These are phyloP conservation scores for Apotomis betuletana DNA, from an alignment of 2,888 invertebrate species.

Conservation along the genomic window DNA sequence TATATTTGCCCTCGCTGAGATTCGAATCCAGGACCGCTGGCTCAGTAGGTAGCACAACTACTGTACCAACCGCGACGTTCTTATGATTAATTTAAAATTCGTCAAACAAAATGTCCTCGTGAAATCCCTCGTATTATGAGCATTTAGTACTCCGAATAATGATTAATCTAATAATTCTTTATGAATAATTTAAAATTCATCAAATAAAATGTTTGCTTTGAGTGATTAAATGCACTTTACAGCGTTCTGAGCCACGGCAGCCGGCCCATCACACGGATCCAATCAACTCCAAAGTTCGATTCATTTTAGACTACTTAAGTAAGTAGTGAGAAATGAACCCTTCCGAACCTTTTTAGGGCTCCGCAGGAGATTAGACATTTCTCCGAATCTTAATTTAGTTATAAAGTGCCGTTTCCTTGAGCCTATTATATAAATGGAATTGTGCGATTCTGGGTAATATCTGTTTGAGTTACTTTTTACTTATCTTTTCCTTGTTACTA, in stretches of 20 bases:
- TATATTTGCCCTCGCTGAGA: no score
- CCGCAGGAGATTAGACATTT: slow-evolving; percentile 15
- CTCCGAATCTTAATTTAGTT: slow-evolving; percentile 13
- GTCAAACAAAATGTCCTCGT: no score
- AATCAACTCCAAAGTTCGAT: slow-evolving; percentile 27
- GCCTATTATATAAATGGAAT: slow-evolving; percentile 23
- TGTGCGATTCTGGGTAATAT: slow-evolving; percentile 2
- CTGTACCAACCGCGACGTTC: no score
- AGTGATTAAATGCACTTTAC: neutral
- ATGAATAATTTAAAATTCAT: no score
- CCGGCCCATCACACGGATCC: slow-evolving; percentile 19
- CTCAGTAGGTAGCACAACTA: no score
- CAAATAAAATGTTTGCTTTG: neutral
- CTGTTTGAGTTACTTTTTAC: neutral
- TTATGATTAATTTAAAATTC: no score
- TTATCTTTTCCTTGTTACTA: no score
- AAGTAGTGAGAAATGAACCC: slow-evolving; percentile 35
- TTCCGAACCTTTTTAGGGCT: slow-evolving; percentile 34
- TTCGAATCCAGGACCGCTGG: no score
- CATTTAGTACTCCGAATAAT: no score
- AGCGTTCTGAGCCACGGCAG: neutral
- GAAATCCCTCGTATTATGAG: no score
- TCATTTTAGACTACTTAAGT: slow-evolving; percentile 37
- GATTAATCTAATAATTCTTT: no score
- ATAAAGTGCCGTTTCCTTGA: slow-evolving; percentile 21